phyloP scores from a whole-genome alignment of 2,797 vertebrate species.

The Melanogrammus aeglefinus region DNA sequence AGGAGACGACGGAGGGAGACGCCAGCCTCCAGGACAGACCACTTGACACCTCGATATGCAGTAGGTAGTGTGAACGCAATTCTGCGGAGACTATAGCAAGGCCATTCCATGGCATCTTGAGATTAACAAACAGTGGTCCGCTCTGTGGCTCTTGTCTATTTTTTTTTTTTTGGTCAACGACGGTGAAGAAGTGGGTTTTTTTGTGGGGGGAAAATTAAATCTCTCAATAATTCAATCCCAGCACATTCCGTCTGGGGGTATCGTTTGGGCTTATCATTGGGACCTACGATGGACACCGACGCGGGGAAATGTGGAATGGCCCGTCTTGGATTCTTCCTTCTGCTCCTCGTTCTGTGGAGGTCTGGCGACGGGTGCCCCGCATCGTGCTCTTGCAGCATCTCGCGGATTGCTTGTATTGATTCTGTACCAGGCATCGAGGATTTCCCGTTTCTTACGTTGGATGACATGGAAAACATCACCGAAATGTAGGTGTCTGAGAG shows the following conservation, averaged over 20 bases:
- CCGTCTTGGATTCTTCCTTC: conserved; percentile 76
- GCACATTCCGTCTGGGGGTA: conserved; percentile 42
- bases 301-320: conserved; percentile 74
- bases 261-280: conserved; percentile 53
- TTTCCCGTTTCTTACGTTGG: conserved; percentile 83
- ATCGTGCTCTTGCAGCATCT: conserved; percentile 85
- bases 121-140: conserved; percentile 59
- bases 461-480: conserved; percentile 92
- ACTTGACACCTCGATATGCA: conserved; percentile 70
- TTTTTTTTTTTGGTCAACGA: neutral
- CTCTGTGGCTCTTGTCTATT: neutral
- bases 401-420: conserved; percentile 86
- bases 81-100: conserved; percentile 71
- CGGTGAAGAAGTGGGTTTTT: neutral
- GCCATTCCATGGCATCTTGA: conserved; percentile 75
- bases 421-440: conserved; percentile 81
- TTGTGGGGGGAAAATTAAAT: conserved; percentile 17
- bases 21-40: conserved; percentile 54
- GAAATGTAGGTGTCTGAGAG: conserved; percentile 86
- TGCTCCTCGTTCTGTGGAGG: conserved; percentile 71
- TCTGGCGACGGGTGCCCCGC: conserved; percentile 80
- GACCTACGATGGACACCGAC: conserved; percentile 80
- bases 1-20: conserved; percentile 31
- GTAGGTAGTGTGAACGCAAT: conserved; percentile 69
- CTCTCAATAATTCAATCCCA: conserved; percentile 48